These are phyloP conservation scores for Chamaetylas fuelleborni DNA, from an alignment of 2,113 vertebrate species.

Conservation along the genomic window DNA sequence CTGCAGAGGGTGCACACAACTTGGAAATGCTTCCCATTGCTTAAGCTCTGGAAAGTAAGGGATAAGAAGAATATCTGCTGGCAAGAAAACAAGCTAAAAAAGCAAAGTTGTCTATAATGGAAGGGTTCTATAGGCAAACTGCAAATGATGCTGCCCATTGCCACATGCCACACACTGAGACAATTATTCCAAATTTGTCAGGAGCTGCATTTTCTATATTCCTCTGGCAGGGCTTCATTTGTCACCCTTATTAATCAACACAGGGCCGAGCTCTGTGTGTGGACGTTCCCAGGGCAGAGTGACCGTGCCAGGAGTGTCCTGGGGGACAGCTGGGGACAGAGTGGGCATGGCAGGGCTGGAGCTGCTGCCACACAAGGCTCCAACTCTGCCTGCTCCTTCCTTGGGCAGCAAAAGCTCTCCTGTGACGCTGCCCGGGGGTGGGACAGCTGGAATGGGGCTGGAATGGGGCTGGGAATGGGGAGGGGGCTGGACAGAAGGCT, in stretches of 20 bases:
- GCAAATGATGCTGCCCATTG: neutral
- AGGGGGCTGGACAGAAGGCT: fast-evolving
- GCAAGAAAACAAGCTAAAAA: neutral
- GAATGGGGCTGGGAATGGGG: no score
- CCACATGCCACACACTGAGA: neutral
- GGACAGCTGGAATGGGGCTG: neutral
- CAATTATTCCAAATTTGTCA: neutral
- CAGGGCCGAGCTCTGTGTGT: fast-evolving
- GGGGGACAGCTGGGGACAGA: neutral
- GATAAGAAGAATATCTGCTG: neutral
- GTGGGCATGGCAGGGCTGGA: fast-evolving
- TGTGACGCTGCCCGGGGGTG: neutral
- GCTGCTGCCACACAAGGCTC: fast-evolving
- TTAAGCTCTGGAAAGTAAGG: neutral
- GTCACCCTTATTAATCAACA: fast-evolving
- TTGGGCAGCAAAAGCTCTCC: neutral
- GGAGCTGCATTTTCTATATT: neutral
- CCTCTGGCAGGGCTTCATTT: neutral
- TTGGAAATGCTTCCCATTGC: neutral
- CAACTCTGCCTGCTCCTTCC: fast-evolving
- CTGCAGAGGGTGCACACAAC: neutral
- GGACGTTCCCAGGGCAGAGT: fast-evolving
- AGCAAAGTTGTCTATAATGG: neutral
- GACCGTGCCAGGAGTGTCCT: fast-evolving
- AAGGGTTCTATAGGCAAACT: neutral